A percentile compares a stretch with the other conserved stretches of the same genome.
Conservation (phyloP, 53 echinoderm and acorn worm genomes). For the Echinometra lucunter region DNA sequence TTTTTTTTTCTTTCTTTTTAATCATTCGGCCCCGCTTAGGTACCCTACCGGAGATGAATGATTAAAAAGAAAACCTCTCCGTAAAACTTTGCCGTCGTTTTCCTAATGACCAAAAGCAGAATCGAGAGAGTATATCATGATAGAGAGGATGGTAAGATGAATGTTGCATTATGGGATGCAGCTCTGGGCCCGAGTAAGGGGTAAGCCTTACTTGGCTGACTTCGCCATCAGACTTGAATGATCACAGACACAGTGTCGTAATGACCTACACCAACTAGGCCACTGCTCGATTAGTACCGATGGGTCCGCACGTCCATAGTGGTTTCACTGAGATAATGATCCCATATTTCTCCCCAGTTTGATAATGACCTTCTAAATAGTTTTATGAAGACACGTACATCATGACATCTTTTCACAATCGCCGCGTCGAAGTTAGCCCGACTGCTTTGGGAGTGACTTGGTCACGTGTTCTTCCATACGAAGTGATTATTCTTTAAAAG, state of each 20-base stretch:
- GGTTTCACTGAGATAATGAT: not conserved
- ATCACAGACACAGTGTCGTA: not conserved
- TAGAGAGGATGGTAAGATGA: no score
- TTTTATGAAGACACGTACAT: not conserved
- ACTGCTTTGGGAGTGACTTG: not conserved
- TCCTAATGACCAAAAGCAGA: not conserved
- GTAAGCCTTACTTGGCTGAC: no score
- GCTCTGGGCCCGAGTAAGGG: no score
- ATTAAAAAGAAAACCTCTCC: no score
- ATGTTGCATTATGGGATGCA: no score
- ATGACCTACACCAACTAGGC: not conserved
- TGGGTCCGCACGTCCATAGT: not conserved
- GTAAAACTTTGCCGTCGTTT: not conserved
- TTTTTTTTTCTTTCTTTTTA: no score
- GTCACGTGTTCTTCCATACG: no score
- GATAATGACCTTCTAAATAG: conserved; percentile 8
- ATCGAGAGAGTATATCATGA: not conserved
- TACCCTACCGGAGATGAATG: no score
- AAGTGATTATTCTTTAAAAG: no score
- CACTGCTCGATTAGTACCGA: conserved; percentile 1
- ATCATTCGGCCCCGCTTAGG: no score
- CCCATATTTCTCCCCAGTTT: not conserved
- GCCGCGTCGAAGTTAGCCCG: not conserved
- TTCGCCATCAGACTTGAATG: not conserved
- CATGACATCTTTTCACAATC: not conserved